A percentile compares a stretch with the other conserved stretches of the same genome.
These are phyloP conservation scores for Dryomyza anilis DNA, from an alignment of 2,888 invertebrate species.

Conservation along the genomic window DNA sequence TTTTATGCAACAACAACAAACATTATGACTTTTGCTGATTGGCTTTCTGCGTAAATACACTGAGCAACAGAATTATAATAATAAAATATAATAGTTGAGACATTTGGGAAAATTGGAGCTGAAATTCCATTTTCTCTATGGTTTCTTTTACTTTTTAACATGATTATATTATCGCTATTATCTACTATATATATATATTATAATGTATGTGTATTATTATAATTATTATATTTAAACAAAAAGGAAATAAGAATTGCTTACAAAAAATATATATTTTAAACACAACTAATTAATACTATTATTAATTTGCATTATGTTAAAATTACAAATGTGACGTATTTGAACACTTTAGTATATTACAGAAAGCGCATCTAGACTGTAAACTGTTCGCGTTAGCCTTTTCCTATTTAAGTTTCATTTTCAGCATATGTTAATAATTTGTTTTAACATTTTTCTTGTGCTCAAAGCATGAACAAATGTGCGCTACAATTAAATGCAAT, in stretches of 20 bases:
- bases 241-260: slow-evolving; percentile 8
- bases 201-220: slow-evolving; percentile 13
- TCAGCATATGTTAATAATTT: no score
- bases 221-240: slow-evolving; percentile 6
- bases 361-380: no score
- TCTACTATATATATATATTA: neutral
- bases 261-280: slow-evolving; percentile 1
- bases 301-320: neutral
- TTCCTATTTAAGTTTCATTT: no score
- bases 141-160: neutral
- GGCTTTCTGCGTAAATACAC: slow-evolving; percentile 1
- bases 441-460: no score
- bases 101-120: no score
- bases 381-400: no score
- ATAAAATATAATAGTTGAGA: neutral
- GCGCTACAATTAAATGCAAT: no score
- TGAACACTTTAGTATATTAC: no score
- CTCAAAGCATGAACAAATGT: no score
- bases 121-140: neutral
- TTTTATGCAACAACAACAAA: slow-evolving; percentile 18
- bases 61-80: neutral
- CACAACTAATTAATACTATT: neutral
- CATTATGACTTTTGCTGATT: neutral
- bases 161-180: neutral
- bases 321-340: no score